These are phyloP conservation scores for Cacatua alba DNA, from an alignment of 2,113 vertebrate species.

Conservation along the genomic window DNA sequence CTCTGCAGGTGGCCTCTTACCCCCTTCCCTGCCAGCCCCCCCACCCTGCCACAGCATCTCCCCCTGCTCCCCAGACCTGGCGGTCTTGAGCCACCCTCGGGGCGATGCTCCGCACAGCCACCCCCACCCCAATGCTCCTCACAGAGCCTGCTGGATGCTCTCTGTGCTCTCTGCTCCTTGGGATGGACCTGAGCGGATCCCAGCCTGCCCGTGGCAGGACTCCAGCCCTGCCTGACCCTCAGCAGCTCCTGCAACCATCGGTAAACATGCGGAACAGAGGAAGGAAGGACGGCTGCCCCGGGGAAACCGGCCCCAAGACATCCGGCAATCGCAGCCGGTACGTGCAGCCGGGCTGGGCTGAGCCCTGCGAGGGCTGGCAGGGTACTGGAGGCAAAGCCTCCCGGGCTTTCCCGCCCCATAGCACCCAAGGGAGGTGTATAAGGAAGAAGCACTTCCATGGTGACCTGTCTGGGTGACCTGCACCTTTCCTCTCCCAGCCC, in stretches of 20 bases:
- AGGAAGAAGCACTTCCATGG: neutral
- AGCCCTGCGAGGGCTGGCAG: neutral
- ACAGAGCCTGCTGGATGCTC: rapidly evolving
- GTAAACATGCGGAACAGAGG: neutral
- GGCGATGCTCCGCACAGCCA: neutral
- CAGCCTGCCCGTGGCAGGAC: neutral
- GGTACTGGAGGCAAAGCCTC: neutral
- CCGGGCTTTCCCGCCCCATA: neutral
- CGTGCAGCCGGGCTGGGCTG: neutral
- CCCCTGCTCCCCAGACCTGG: neutral
- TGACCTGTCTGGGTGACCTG: neutral
- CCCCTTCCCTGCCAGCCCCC: neutral
- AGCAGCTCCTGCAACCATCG: neutral
- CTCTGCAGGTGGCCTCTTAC: neutral
- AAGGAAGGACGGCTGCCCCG: neutral
- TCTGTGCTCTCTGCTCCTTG: neutral
- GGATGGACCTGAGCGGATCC: rapidly evolving
- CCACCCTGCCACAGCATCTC: neutral
- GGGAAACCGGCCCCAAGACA: neutral
- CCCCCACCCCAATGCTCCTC: rapidly evolving
- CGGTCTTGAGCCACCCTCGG: rapidly evolving
- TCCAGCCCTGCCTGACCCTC: neutral
- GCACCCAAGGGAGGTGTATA: neutral
- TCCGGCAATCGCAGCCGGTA: neutral
- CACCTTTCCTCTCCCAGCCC: neutral